phyloP scores from a whole-genome alignment of 2,113 vertebrate species.

The Phainopepla nitens region DNA sequence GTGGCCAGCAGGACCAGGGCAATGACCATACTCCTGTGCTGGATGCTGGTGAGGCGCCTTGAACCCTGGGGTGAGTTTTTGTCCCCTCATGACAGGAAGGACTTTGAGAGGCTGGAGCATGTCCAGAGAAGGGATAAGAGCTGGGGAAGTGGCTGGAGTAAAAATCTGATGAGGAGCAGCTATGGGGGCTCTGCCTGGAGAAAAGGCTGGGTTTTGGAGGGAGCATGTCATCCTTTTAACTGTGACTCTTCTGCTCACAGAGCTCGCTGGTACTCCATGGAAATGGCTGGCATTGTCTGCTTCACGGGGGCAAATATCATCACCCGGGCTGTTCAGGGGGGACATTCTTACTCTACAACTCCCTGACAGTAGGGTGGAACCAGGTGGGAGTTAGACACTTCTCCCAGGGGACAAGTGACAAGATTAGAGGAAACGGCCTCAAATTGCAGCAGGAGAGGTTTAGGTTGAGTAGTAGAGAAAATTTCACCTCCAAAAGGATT shows the following conservation, averaged over 20 bases:
- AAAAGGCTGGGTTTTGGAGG: not conserved
- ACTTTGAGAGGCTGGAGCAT: not conserved
- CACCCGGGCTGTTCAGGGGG: slow-evolving; percentile 77
- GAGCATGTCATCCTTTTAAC: not conserved
- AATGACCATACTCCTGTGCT: not conserved
- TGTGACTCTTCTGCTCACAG: slow-evolving; percentile 56
- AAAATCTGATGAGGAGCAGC: not conserved
- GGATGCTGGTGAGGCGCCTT: not conserved
- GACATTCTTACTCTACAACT: not conserved
- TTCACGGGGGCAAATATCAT: slow-evolving; percentile 96
- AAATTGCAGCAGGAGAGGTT: not conserved
- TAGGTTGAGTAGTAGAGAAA: not conserved
- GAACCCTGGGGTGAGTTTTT: not conserved
- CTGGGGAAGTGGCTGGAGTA: not conserved
- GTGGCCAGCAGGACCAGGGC: not conserved
- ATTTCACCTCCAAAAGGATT: not conserved
- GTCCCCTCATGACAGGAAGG: not conserved
- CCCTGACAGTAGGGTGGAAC: not conserved
- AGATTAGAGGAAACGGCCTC: not conserved
- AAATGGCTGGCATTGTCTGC: slow-evolving; percentile 98
- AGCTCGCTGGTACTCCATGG: slow-evolving; percentile 99
- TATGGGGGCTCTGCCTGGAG: not conserved
- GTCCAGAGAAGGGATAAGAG: not conserved
- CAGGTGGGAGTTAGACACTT: not conserved
- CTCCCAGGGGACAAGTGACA: not conserved